Base-by-base conservation (phyloP, 92 coral and sea anemone genomes). In the Meandrina meandrites region DNA sequence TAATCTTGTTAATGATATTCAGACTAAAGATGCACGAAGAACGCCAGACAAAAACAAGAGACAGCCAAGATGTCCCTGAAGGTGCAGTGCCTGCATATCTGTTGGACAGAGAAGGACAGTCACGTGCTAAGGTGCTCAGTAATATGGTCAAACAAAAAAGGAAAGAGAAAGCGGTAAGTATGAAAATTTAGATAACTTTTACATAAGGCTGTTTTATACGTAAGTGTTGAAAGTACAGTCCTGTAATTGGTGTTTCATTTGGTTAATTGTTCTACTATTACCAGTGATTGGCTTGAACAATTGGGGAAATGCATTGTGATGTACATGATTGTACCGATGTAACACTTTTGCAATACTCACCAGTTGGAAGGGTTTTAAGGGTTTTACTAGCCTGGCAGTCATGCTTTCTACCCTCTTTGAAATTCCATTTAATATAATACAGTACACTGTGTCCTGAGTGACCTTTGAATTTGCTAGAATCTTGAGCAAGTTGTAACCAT, bases 101-200 rank as follows among this genome's bases (percentile, higher is more conserved):
- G 28, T 80, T 97, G 91, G 99, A 97, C 92, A 93, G 99, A 84
- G 99, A 97, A 66, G 99, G 99, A 0, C 99, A 97, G 90, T 95
- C 98, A 0, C 93, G 99, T 79, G 99, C 99, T 31, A 97, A 97
- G 86, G 98, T 97, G 66, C 94, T 97, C 79, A 97, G 98, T 70
- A 97, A 97, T 53, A 97, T 97, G 99, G 94, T 97, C 90, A 97
- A 97, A 80, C 99, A 97, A 80, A 97, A 97, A 86, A 88, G 99
- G 51, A 97, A 97, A 84, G 99, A 97, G 72, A 97, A 97, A 80
- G 99, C 99, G n/a, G 99, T 97, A 81, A 95, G 95, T 92, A 15
- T 71, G 47, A 17, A 18, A 16, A 71, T 47, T 17, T 71, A 15
- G n/a, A 17, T 14, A 32, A 70, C 18, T 9, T 56, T 57, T 24